phyloP scores from a whole-genome alignment of 2,113 vertebrate species.

The Chaetodon trifascialis region DNA sequence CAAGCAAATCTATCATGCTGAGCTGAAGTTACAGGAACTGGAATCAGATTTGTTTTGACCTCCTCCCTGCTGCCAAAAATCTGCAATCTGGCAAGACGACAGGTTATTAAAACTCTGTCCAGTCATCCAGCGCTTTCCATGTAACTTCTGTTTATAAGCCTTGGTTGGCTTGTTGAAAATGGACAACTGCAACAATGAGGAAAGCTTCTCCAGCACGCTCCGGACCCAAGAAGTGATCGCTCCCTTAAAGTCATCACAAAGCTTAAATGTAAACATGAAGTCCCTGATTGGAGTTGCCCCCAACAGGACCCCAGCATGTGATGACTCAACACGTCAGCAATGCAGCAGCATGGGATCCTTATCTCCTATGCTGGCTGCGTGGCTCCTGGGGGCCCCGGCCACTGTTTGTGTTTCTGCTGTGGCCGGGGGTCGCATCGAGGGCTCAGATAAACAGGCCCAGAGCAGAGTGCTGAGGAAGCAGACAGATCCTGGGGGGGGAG shows the following conservation, averaged over 20 bases:
- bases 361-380: constrained; percentile 67
- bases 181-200: not conserved
- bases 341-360: constrained; percentile 57
- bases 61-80: constrained; percentile 12
- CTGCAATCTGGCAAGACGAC: not conserved
- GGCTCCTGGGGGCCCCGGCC: constrained; percentile 38
- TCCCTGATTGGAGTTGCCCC: constrained; percentile 3
- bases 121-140: not conserved
- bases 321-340: constrained; percentile 66
- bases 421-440: constrained; percentile 21
- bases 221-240: not conserved
- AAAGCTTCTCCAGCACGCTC: not conserved
- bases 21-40: constrained; percentile 3
- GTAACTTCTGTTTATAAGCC: not conserved
- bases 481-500: constrained; percentile 26
- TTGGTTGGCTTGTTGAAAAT: not conserved
- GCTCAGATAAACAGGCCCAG: constrained; percentile 66
- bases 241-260: not conserved
- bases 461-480: constrained; percentile 70
- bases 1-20: not conserved
- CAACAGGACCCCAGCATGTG: constrained; percentile 45
- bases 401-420: no score
- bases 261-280: constrained; percentile 30
- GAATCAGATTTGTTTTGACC: constrained; percentile 30
- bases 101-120: constrained; percentile 12